Percentiles rank a stretch among this genome's conserved stretches.
Evolutionary conservation across 2,888 invertebrate species (phyloP).

Genomic region (Lepidocyrtoides sp.): DNA sequence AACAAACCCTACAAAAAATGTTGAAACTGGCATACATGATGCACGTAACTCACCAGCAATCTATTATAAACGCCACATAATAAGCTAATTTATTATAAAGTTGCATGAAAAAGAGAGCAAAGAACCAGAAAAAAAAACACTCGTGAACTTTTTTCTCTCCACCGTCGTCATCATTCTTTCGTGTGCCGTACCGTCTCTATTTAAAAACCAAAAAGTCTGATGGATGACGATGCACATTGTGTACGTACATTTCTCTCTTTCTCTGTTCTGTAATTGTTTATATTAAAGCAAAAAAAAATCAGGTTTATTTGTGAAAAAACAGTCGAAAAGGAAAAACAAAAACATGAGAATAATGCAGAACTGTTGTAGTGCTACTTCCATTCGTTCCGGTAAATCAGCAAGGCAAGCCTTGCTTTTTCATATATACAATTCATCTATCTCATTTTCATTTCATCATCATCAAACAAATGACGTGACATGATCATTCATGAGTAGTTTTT

Average conservation of each 20-base stretch:
- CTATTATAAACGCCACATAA: background rate
- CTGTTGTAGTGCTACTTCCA: background rate
- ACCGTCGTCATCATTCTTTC: conserved; percentile 2
- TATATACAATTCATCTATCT: background rate
- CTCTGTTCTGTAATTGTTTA: conserved; percentile 13
- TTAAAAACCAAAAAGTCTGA: too few species aligned
- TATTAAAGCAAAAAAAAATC: background rate
- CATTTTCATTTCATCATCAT: background rate
- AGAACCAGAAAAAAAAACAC: conserved; percentile 1
- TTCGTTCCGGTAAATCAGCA: background rate
- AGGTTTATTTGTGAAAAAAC: background rate
- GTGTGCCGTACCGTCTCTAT: conserved; percentile 4
- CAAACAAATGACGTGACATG: conserved; percentile 17
- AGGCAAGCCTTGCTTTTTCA: background rate
- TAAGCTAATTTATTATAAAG: background rate
- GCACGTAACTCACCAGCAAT: background rate
- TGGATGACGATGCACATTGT: too few species aligned
- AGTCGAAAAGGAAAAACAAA: background rate
- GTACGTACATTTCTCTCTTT: too few species aligned
- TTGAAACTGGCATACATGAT: background rate
- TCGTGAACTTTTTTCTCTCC: background rate
- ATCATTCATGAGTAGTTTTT: background rate
- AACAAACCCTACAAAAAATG: conserved; percentile 39
- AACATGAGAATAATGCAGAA: background rate
- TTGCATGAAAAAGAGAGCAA: conserved; percentile 23